A percentile compares a stretch with the other conserved stretches of the same genome.
phyloP scores from a whole-genome alignment of 2,797 vertebrate genomes.

The Gambusia yucatana region DNA sequence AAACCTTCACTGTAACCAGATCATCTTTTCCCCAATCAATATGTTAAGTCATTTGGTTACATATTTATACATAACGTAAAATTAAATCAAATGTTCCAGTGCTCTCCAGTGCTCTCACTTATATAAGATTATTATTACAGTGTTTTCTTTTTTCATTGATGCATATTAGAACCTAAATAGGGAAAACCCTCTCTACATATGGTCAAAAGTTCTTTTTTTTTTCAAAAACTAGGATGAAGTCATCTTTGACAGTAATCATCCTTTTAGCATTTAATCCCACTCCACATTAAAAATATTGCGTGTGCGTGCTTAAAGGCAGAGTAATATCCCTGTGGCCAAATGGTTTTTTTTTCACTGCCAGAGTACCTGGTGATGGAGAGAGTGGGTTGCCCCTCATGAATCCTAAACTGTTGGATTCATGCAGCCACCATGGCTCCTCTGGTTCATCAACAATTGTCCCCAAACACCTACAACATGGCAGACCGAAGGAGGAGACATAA shows the following conservation, averaged over 20 bases:
- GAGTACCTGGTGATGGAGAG: slow-evolving; percentile 40
- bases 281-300: background rate
- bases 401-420: slow-evolving; percentile 51
- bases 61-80: background rate
- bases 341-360: background rate
- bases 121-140: background rate
- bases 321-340: slow-evolving; percentile 35
- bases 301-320: slow-evolving; percentile 10
- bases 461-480: slow-evolving; percentile 52
- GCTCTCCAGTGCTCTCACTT: background rate
- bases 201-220: background rate
- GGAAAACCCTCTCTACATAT: background rate
- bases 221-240: background rate
- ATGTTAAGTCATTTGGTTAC: background rate
- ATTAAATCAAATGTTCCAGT: background rate
- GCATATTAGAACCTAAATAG: background rate
- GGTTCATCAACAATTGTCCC: slow-evolving; percentile 67
- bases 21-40: background rate
- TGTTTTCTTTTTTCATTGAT: background rate
- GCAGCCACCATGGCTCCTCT: slow-evolving; percentile 34
- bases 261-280: slow-evolving; percentile 18
- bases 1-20: background rate
- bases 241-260: background rate
- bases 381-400: slow-evolving; percentile 54
- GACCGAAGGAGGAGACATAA: slow-evolving; percentile 27